Evolutionary conservation across 2,113 vertebrate species (phyloP).

Genomic region (Pituophis catenifer): DNA sequence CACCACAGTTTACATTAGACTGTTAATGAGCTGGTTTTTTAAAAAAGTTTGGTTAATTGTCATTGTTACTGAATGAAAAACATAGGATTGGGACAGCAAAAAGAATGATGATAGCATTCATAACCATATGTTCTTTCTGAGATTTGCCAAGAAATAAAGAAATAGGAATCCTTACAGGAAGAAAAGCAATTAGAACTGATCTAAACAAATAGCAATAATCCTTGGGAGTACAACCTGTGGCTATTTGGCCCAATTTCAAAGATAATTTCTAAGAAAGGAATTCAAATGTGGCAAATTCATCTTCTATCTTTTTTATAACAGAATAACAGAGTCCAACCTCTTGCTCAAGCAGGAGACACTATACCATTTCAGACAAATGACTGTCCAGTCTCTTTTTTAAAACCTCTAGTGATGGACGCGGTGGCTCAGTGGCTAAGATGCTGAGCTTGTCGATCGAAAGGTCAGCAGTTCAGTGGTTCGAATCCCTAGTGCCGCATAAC

Average conservation of each 20-base stretch:
- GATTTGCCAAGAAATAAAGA: background rate
- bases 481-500: too few species aligned
- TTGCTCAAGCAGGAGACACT: background rate
- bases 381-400: background rate
- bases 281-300: background rate
- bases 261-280: background rate
- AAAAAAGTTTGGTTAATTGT: background rate
- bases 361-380: too few species aligned
- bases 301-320: background rate
- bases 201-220: background rate
- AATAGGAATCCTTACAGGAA: background rate
- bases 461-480: too few species aligned
- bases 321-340: background rate
- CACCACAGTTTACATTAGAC: background rate
- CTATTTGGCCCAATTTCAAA: background rate
- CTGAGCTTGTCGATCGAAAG: too few species aligned
- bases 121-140: background rate
- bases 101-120: background rate
- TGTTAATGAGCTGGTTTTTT: background rate
- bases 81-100: background rate
- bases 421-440: too few species aligned
- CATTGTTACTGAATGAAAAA: background rate
- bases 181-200: background rate
- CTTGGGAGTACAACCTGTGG: background rate
- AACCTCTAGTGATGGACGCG: background rate